A percentile compares a stretch with the other conserved stretches of the same genome.
Conservation (phyloP, 2,888 invertebrate species). For the Sturmia bella region DNA sequence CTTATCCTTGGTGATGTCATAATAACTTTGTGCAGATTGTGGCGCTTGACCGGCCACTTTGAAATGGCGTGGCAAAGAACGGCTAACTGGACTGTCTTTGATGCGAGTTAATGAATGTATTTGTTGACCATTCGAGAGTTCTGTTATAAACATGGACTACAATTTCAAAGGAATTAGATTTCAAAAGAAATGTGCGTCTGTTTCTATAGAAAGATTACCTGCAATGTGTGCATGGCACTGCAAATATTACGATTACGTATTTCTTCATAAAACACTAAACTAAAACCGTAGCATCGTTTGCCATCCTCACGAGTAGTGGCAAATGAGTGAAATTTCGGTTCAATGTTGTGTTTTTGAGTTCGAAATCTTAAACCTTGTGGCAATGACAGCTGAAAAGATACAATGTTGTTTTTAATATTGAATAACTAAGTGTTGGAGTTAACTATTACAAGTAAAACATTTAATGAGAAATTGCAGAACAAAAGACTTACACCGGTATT, state of each 20-base stretch:
- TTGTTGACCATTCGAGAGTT: constrained; percentile 91
- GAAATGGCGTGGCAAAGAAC: constrained; percentile 94
- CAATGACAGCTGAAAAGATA: constrained; percentile 89
- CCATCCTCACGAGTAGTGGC: constrained; percentile 98
- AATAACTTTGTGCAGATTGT: constrained; percentile 91
- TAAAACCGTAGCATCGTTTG: constrained; percentile 95
- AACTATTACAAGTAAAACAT: too few species aligned
- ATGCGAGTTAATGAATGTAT: constrained; percentile 85
- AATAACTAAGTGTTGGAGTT: neutral
- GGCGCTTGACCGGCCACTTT: constrained; percentile 90
- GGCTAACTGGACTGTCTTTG: constrained; percentile 87
- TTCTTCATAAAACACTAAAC: constrained; percentile 97
- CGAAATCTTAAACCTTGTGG: constrained; percentile 97
- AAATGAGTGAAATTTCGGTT: constrained; percentile 97
- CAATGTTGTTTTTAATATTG: neutral
- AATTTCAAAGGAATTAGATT: constrained; percentile 5
- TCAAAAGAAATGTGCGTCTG: too few species aligned
- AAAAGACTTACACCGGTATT: too few species aligned
- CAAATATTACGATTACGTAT: constrained; percentile 95
- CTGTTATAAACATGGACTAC: constrained; percentile 94
- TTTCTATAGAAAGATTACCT: constrained; percentile 83
- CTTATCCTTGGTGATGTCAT: constrained; percentile 96
- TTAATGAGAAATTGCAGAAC: too few species aligned
- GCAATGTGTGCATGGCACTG: constrained; percentile 96
- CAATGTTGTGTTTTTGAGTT: constrained; percentile 94